Conservation (phyloP, 2,888 invertebrate species). For the Polymixis lichenea region DNA sequence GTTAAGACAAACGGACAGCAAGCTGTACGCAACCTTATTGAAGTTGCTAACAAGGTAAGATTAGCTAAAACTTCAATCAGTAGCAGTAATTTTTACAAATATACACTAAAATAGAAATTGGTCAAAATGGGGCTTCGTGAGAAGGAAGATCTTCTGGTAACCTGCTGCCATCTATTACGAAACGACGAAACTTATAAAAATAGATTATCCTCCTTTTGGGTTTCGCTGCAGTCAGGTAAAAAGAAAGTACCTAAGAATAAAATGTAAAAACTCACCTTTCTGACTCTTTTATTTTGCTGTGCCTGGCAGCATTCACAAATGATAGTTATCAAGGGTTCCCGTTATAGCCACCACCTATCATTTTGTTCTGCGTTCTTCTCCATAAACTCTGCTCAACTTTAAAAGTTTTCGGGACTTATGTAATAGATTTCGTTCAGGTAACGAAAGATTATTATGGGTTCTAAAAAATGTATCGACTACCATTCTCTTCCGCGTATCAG, state of each 20-base stretch:
- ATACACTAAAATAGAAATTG: neutral
- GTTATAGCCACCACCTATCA: too few species aligned
- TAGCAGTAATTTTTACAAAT: neutral
- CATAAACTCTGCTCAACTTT: neutral
- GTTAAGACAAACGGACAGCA: constrained; percentile 76
- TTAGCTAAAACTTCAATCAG: neutral
- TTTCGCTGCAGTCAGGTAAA: neutral
- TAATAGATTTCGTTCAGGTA: constrained; percentile 68
- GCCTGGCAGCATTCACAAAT: too few species aligned
- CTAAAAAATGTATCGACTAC: neutral
- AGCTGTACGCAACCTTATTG: constrained; percentile 76
- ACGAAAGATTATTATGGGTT: constrained; percentile 68
- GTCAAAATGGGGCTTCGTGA: neutral
- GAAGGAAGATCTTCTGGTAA: neutral
- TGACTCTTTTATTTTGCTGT: neutral
- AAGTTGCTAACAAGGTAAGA: constrained; percentile 79
- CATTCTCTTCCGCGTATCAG: neutral
- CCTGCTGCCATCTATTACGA: too few species aligned
- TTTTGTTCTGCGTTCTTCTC: too few species aligned
- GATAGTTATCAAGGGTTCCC: neutral
- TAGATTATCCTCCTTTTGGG: neutral
- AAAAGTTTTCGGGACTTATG: neutral
- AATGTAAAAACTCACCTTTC: neutral
- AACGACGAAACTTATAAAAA: neutral
- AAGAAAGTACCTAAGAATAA: too few species aligned